These are phyloP conservation scores for Drosophila ironensis DNA, from an alignment of 1,140 invertebrate genomes.

Conservation along the genomic window DNA sequence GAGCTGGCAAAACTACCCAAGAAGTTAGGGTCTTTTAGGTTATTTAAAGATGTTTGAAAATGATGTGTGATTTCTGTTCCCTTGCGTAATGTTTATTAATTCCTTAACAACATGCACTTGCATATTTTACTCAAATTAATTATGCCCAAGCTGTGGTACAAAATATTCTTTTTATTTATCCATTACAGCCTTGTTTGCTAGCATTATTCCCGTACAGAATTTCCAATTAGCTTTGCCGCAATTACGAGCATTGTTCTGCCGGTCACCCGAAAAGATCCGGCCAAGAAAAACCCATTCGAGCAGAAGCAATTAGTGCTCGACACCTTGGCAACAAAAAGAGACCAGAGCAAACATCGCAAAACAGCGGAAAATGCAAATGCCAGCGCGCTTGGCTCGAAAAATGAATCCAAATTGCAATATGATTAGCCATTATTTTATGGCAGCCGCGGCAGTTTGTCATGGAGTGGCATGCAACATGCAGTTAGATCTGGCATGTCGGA, in stretches of 20 bases:
- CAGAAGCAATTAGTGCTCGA: constrained; percentile 34
- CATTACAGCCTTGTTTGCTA: constrained; percentile 23
- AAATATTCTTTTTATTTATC: constrained; percentile 28
- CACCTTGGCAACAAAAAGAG: constrained; percentile 38
- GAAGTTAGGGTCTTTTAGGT: too few species aligned
- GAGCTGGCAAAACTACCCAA: too few species aligned
- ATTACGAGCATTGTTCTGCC: constrained; percentile 25
- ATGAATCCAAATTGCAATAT: constrained; percentile 60
- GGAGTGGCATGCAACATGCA: constrained; percentile 72
- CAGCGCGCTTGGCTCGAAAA: constrained; percentile 26
- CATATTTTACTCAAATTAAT: too few species aligned
- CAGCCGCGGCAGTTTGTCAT: constrained; percentile 19
- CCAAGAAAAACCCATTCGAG: not conserved
- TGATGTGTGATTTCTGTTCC: too few species aligned
- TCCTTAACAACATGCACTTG: too few species aligned
- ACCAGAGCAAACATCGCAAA: constrained; percentile 18
- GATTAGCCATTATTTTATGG: constrained; percentile 69
- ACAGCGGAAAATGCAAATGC: constrained; percentile 38
- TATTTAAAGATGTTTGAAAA: too few species aligned
- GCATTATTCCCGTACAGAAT: constrained; percentile 5
- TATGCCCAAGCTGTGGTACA: constrained; percentile 15
- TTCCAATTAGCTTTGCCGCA: constrained; percentile 12
- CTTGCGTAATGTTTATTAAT: not conserved
- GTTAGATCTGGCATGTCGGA: constrained; percentile 67
- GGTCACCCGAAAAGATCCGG: constrained; percentile 2